Base-by-base conservation (phyloP, 2,888 invertebrate species). In the Corbicula japonica region DNA sequence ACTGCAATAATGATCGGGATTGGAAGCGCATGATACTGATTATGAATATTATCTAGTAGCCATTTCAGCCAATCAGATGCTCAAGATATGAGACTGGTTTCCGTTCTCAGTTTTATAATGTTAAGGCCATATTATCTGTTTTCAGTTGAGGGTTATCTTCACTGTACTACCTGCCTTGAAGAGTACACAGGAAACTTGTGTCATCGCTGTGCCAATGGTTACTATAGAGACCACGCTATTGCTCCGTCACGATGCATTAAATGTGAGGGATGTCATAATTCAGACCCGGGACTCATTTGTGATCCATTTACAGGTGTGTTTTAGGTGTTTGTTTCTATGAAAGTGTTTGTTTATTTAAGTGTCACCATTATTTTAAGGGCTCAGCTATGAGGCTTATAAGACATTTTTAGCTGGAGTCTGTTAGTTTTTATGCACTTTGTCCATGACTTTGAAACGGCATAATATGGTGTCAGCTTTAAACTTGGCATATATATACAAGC, bases 121-220 rank as follows among this genome's bases (percentile, higher is more conserved):
- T n/a, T 18, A 48, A 65, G 8, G n/a, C 1, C 18, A 1, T 58
- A 35, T 62, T 32, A 21, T 63, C 41, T 72, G 8, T 41, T 23
- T 61, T 78, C 82, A 91, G 91, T 75, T 41, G 89, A 89, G 48
- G 86, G 89, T 5, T 87, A 86, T 56, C 75, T 90, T 8, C 75
- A 72, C 8, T 91, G 91, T 76, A 66, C 79, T 2, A 28, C 63
- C 15, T 91, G 91, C 77, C 76, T 82, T 6, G n/a, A 65, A 28
- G 90, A 84, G 12, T 90, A 91, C 44, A 79, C 80, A 0, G 92
- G 92, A 0, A 87, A 87, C 44, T 77, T 86, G 35, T 92, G 92
- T 83, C 86, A 90, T 35, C 79, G 73, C 52, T 92, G 92, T 88
- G 83, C 73, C 30, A 72, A 81, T 2, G 91, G 91, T 54, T 91